These are phyloP conservation scores for Helicorthomorpha holstii DNA, from an alignment of 1,140 invertebrate species.

Conservation along the genomic window DNA sequence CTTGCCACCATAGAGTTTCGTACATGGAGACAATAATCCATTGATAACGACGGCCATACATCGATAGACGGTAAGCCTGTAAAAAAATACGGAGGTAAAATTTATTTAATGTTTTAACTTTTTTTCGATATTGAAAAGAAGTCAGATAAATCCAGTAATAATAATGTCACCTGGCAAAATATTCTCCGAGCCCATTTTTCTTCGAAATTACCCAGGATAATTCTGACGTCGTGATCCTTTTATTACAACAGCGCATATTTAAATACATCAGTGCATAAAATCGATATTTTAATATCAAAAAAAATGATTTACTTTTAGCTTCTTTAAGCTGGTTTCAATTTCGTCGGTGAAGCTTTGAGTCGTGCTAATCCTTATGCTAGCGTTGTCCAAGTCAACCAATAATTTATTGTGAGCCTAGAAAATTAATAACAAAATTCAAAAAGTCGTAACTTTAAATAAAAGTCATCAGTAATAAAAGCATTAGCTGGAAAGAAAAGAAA, in stretches of 20 bases:
- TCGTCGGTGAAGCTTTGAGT: slow-evolving; percentile 89
- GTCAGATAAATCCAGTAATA: background rate
- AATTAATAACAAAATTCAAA: no score
- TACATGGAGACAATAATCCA: slow-evolving; percentile 88
- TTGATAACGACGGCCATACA: slow-evolving; percentile 85
- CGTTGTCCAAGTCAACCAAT: slow-evolving; percentile 67
- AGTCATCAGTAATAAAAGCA: no score
- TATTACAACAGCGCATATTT: background rate
- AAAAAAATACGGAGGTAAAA: no score
- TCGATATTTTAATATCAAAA: background rate
- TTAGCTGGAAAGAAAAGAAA: no score
- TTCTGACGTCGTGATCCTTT: slow-evolving; percentile 71
- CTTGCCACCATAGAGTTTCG: slow-evolving; percentile 54
- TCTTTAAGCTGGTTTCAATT: slow-evolving; percentile 57
- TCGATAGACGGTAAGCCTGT: slow-evolving; percentile 35
- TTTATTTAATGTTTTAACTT: no score
- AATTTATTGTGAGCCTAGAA: slow-evolving; percentile 75
- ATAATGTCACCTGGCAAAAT: slow-evolving; percentile 66
- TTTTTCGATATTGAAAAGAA: no score
- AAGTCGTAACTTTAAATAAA: no score
- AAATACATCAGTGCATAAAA: background rate
- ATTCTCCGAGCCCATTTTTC: slow-evolving; percentile 81
- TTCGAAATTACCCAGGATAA: slow-evolving; percentile 93
- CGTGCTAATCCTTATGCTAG: slow-evolving; percentile 59
- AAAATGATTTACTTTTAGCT: slow-evolving; percentile 39